Evolutionary conservation across 1,140 invertebrate species (phyloP).

Genomic region (Doryteuthis pealeii): DNA sequence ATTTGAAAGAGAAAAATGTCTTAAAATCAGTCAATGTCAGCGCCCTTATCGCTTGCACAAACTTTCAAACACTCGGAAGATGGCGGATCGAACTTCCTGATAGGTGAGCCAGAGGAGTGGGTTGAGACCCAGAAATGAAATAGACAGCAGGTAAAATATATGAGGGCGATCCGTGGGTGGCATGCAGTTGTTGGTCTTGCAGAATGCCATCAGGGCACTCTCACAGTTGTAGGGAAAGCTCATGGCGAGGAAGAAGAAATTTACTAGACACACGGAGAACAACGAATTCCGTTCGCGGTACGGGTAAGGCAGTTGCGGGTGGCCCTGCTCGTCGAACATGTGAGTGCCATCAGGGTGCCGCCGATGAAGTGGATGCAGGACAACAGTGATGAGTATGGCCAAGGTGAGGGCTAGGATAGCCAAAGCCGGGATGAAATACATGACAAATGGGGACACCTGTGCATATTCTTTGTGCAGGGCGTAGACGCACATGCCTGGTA

Average conservation of each 20-base stretch:
- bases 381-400: slow-evolving; percentile 1
- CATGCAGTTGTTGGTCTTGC: neutral
- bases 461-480: slow-evolving; percentile 8
- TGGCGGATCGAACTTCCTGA: neutral
- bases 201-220: neutral
- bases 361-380: slow-evolving; percentile 1
- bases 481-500: slow-evolving; percentile 2
- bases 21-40: too few relatives aligned
- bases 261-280: neutral
- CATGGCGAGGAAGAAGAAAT: slow-evolving; percentile 9
- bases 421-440: slow-evolving; percentile 7
- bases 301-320: slow-evolving; percentile 4
- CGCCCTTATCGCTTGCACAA: neutral
- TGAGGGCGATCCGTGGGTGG: neutral
- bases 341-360: neutral
- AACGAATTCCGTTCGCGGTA: neutral
- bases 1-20: too few relatives aligned
- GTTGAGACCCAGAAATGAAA: slow-evolving; percentile 9
- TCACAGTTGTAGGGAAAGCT: slow-evolving; percentile 8
- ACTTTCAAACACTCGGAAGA: neutral
- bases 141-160: neutral
- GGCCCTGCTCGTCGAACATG: neutral
- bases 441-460: slow-evolving; percentile 6
- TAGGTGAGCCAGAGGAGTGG: slow-evolving; percentile 9
- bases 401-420: neutral